Evolutionary conservation across 2,888 invertebrate species (phyloP).

Genomic region (Dolichomitus sp.): DNA sequence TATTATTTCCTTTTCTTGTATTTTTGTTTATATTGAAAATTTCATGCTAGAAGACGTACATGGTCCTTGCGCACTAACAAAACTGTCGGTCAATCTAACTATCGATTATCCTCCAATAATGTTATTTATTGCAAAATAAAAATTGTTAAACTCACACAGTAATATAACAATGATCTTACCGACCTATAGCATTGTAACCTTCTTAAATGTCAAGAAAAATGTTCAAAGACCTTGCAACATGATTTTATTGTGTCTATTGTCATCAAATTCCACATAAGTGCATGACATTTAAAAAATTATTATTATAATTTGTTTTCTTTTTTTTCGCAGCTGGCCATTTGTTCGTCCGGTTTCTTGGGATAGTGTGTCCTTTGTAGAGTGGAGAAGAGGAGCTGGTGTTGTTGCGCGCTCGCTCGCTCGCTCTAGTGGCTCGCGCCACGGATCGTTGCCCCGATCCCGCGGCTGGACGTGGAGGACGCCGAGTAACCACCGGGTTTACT

Average conservation of each 20-base stretch:
- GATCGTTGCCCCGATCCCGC: constrained; percentile 71
- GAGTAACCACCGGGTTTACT: constrained; percentile 60
- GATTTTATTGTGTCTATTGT: neutral
- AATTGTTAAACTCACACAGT: too few species aligned
- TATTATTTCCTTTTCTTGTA: too few species aligned
- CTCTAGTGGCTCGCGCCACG: constrained; percentile 58
- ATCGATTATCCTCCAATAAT: too few species aligned
- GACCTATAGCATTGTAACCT: neutral
- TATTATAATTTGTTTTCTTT: neutral
- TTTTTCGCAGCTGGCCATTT: neutral
- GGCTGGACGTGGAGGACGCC: constrained; percentile 62
- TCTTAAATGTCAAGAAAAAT: neutral
- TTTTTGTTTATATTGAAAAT: too few species aligned
- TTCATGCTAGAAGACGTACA: too few species aligned
- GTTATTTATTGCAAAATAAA: too few species aligned
- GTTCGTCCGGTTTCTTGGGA: constrained; percentile 15
- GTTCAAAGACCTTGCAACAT: neutral
- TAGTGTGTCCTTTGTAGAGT: neutral
- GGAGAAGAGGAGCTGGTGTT: neutral
- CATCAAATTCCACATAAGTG: neutral
- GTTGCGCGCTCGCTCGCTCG: constrained; percentile 26
- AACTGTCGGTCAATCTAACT: too few species aligned
- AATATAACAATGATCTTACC: too few species aligned
- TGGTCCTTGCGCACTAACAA: too few species aligned
- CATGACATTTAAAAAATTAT: neutral